Conservation (phyloP, 2,797 vertebrate genomes). For the Carcharodon carcharias region DNA sequence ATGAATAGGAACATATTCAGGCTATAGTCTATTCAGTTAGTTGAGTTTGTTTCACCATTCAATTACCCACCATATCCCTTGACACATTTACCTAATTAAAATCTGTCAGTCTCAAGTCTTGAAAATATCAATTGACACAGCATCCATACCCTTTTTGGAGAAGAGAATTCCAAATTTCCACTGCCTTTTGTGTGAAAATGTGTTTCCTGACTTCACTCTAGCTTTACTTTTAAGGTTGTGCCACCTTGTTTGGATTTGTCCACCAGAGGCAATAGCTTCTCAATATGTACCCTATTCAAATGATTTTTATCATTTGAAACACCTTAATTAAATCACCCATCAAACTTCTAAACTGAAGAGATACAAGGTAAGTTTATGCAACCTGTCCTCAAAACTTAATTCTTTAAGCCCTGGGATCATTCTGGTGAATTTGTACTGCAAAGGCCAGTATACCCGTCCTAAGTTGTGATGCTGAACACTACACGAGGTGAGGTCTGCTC, state of each 20-base stretch:
- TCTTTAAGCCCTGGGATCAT: background rate
- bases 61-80: background rate
- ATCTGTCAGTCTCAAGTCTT: background rate
- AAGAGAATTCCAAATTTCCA: background rate
- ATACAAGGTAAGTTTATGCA: background rate
- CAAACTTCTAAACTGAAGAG: background rate
- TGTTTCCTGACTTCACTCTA: background rate
- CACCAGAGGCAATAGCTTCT: background rate
- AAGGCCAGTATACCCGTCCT: background rate
- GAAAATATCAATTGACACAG: background rate
- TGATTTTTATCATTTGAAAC: background rate
- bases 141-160: background rate
- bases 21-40: background rate
- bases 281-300: background rate
- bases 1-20: background rate
- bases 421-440: background rate
- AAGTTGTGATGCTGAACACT: background rate
- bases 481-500: background rate
- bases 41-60: background rate
- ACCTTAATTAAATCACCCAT: background rate
- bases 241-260: background rate
- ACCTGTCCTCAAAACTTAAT: background rate
- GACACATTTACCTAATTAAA: background rate
- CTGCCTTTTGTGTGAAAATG: background rate
- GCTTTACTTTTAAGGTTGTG: background rate